Conservation (phyloP, 2,888 invertebrate genomes). For the Homarus gammarus region DNA sequence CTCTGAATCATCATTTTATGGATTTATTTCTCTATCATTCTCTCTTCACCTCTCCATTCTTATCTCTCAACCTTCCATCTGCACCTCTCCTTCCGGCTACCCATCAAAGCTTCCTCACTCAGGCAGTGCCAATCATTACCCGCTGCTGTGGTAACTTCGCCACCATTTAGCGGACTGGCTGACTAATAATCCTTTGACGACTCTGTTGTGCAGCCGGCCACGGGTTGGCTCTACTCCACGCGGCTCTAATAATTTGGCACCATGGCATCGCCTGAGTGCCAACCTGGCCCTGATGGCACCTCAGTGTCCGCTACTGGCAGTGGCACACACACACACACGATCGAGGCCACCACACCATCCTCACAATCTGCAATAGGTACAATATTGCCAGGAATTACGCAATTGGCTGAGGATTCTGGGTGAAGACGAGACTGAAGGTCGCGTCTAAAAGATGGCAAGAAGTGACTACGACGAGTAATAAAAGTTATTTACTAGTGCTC, state of each 20-base stretch:
- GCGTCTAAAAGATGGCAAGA: no score
- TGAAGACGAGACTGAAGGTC: no score
- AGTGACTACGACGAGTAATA: no score
- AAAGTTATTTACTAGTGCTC: no score
- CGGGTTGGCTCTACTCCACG: neutral
- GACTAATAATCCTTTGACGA: neutral
- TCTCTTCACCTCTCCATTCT: no score
- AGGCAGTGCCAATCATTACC: no score
- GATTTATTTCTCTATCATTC: no score
- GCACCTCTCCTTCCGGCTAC: no score
- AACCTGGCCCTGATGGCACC: conserved; percentile 10
- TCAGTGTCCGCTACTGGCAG: neutral
- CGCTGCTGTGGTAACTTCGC: no score
- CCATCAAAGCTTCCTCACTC: no score
- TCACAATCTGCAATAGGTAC: neutral
- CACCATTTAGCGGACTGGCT: neutral
- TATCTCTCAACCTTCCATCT: no score
- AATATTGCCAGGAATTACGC: neutral
- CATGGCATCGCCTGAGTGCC: neutral
- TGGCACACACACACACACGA: neutral
- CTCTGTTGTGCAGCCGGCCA: neutral
- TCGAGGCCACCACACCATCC: neutral
- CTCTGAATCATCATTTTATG: no score
- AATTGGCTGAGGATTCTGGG: neutral
- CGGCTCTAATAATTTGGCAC: conserved; percentile 30